These are phyloP conservation scores for Cheumatopsyche charites DNA, from an alignment of 1,140 invertebrate species.

Conservation along the genomic window DNA sequence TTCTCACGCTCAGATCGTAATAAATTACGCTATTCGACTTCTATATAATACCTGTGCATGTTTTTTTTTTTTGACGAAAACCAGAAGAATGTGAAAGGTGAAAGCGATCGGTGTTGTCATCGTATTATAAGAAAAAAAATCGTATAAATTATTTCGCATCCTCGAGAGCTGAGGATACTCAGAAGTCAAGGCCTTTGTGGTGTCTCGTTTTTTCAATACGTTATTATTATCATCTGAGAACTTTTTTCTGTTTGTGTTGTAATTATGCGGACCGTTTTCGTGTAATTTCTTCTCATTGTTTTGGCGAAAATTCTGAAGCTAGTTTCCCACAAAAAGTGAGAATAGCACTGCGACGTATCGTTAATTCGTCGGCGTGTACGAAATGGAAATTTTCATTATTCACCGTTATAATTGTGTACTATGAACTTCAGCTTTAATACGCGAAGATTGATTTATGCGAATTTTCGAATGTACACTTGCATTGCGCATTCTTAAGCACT, in stretches of 20 bases:
- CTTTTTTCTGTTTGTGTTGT: not conserved
- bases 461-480: no score
- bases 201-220: no score
- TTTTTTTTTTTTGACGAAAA: no score
- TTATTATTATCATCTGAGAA: slow-evolving; percentile 10
- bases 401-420: not conserved
- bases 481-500: no score
- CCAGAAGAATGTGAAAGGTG: slow-evolving; percentile 14
- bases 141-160: not conserved
- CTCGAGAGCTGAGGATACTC: not conserved
- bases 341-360: not conserved
- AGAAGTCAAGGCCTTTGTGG: no score
- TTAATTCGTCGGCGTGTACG: not conserved
- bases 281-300: slow-evolving; percentile 11
- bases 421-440: no score
- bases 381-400: not conserved
- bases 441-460: no score
- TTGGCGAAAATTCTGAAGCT: not conserved
- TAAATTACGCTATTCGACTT: slow-evolving; percentile 1
- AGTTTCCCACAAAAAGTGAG: slow-evolving; percentile 1
- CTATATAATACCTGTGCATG: not conserved
- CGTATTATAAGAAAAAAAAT: not conserved
- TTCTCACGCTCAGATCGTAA: not conserved
- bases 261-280: not conserved
- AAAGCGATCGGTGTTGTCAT: slow-evolving; percentile 1